These are phyloP conservation scores for Micrasema minimum DNA, from an alignment of 1,140 invertebrate species.

Conservation along the genomic window DNA sequence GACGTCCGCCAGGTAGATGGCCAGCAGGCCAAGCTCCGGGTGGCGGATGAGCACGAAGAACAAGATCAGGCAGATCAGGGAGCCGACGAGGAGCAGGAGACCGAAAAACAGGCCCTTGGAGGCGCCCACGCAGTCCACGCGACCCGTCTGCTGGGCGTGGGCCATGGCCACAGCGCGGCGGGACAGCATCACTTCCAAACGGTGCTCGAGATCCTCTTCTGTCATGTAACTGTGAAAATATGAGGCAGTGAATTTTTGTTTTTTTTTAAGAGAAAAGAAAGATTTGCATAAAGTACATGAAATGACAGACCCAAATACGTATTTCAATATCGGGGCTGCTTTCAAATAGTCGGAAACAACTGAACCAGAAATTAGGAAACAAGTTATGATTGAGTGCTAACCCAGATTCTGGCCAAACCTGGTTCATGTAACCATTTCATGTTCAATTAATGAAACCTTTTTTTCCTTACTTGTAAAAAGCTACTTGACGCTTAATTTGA, in stretches of 20 bases:
- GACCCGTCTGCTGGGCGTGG: slow-evolving; percentile 79
- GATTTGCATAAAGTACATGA: too few relatives aligned
- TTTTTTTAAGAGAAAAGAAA: too few relatives aligned
- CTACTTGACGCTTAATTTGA: too few relatives aligned
- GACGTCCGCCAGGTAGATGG: slow-evolving; percentile 90
- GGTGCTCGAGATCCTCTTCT: slow-evolving; percentile 86
- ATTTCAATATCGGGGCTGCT: too few relatives aligned
- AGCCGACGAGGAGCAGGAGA: slow-evolving; percentile 88
- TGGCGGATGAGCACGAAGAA: slow-evolving; percentile 94
- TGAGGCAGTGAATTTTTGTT: not conserved
- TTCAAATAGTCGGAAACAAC: too few relatives aligned
- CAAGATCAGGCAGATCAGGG: slow-evolving; percentile 90
- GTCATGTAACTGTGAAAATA: slow-evolving; percentile 71
- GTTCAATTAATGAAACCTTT: too few relatives aligned
- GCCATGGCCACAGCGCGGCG: slow-evolving; percentile 84
- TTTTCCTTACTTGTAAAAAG: too few relatives aligned
- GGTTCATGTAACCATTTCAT: too few relatives aligned
- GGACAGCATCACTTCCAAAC: slow-evolving; percentile 85
- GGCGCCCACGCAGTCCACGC: slow-evolving; percentile 91
- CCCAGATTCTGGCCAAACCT: too few relatives aligned
- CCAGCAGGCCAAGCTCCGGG: slow-evolving; percentile 80
- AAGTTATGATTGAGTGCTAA: too few relatives aligned
- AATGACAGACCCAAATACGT: too few relatives aligned
- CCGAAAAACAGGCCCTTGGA: slow-evolving; percentile 95
- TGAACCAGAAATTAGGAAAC: too few relatives aligned